A percentile compares a stretch with the other conserved stretches of the same genome.
These are phyloP conservation scores for Bolinopsis microptera DNA, from an alignment of 37 sponge, comb jelly and placozoan species.

Conservation along the genomic window DNA sequence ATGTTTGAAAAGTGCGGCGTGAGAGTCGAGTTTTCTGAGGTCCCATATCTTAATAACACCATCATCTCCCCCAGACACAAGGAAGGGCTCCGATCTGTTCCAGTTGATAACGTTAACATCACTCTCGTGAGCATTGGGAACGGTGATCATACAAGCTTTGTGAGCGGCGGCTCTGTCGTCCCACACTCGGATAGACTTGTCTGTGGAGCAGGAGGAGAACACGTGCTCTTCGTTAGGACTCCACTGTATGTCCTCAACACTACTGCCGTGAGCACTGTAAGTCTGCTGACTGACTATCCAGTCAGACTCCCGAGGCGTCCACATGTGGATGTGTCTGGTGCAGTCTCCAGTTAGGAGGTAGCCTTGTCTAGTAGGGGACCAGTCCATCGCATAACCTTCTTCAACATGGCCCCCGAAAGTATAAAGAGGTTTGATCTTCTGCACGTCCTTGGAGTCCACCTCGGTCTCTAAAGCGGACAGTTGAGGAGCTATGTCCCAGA, in stretches of 20 bases:
- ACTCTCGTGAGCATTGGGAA: conserved; percentile 80
- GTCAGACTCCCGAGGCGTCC: conserved; percentile 73
- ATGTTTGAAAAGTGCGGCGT: conserved; percentile 86
- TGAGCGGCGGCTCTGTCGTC: conserved; percentile 79
- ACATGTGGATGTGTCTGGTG: conserved; percentile 82
- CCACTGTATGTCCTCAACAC: conserved; percentile 98
- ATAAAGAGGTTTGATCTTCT: conserved; percentile 50
- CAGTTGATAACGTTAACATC: conserved; percentile 98
- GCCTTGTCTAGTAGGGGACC: conserved; percentile 86
- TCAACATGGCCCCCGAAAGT: conserved; percentile 59
- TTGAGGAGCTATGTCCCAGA: conserved; percentile 85
- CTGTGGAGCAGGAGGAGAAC: conserved; percentile 92
- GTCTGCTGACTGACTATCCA: conserved; percentile 90
- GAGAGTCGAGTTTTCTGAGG: conserved; percentile 79
- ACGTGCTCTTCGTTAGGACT: conserved; percentile 95
- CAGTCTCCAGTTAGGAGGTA: conserved; percentile 91
- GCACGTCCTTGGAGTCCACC: conserved; percentile 38
- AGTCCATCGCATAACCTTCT: conserved; percentile 94
- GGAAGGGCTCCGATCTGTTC: conserved; percentile 85
- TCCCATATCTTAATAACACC: conserved; percentile 95
- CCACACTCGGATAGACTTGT: conserved; percentile 88
- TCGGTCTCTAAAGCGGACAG: conserved; percentile 77
- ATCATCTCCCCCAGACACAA: conserved; percentile 96
- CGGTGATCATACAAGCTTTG: conserved; percentile 96
- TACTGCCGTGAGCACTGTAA: conserved; percentile 76